Base-by-base conservation (phyloP, 2,888 invertebrate genomes). In the Nomada flava region DNA sequence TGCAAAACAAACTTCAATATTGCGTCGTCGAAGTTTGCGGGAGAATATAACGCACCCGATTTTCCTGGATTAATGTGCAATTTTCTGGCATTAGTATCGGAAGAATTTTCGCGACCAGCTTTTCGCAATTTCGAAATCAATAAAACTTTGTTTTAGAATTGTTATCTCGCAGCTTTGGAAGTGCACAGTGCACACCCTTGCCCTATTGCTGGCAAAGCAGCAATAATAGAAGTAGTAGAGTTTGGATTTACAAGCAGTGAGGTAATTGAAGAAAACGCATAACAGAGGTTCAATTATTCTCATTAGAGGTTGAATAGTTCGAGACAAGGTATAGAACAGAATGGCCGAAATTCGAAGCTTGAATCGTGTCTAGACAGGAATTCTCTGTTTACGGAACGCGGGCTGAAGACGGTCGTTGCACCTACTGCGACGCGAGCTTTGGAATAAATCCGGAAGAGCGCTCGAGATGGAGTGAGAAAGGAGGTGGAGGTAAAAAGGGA, bases 361-460 rank as follows among this genome's bases (percentile, higher is more conserved):
- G 79, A 79, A 77, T 70, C 78, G 79, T 20, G 77, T 79, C 69
- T 79, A 79, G 72, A 72, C 80, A 57, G 72, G 29, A 68, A 68
- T 72, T 73, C 73, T 62, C 65, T 74, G 74, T 82, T 82, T 82
- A 81, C 80, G 75, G 69, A 68, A 75, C 53, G 71, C 68, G 59
- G 26, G 52, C 18, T 53, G 79, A 57, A 79, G 68, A 81, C 76
- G 82, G 81, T 81, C 82, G 82, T 82, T 82, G 82, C 76, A 82
- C 76, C 68, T 76, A 75, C 68, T 55, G 70, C 67, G 69, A 60
- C 55, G 69, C 53, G 63, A 73, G 57, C 52, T 62, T 76, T 71
- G 59, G 71, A 82, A 82, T 82, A 82, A 76, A 81, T 82, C 75
- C 70, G 82, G 78, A 79, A 79, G 78, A 64, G 79, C 57, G 64